Evolutionary conservation across 2,797 vertebrate genomes (phyloP), one percentile per base, ranked within the genome.

Genomic region (Sebastes melanostomus): DNA sequence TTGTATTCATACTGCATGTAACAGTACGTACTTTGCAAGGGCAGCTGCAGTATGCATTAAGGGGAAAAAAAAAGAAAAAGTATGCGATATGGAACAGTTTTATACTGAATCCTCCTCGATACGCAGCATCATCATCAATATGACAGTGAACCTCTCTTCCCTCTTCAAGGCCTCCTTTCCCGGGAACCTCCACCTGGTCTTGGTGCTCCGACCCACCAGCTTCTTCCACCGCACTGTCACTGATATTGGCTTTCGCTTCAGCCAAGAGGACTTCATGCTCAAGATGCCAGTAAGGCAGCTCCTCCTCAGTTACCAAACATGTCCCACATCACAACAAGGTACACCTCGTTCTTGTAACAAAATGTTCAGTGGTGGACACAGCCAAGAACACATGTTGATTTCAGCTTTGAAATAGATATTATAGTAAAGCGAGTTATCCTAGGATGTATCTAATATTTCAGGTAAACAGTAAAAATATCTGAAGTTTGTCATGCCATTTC

Each of bases 211-310:
- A 66, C 98, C 98, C 83, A 98, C 97, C 18, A 97, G 97, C 42
- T 99, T 99, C 94, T 97, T 99, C 93, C 98, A 99, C 78, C 97
- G 98, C 82, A 98, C 98, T 29, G 97, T 99, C 81, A 98, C 98
- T 0, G 98, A 99, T 89, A 96, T 99, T 16, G 97, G 98, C 65
- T 99, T 99, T 85, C 97, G 98, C 55, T 98, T 99, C 94, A 98
- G 97, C 85, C 98, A 99, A 77, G 98, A 99, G 81, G 98, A 99
- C 94, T 99, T 99, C 90, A 97, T 99, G 88, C 96, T 99, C 55
- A 98, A 98, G 93, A 94, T 99, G 91, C 98, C 98, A 84, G 98
- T 99, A 96, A 77, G 95, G 85, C 88, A 89, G 84, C 77, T 86
- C 63, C 85, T 73, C 89, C 78, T 92, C 90, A 84, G 83, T 88